Evolutionary conservation across 2,888 invertebrate species (phyloP).

Genomic region (Prosapia bicincta): DNA sequence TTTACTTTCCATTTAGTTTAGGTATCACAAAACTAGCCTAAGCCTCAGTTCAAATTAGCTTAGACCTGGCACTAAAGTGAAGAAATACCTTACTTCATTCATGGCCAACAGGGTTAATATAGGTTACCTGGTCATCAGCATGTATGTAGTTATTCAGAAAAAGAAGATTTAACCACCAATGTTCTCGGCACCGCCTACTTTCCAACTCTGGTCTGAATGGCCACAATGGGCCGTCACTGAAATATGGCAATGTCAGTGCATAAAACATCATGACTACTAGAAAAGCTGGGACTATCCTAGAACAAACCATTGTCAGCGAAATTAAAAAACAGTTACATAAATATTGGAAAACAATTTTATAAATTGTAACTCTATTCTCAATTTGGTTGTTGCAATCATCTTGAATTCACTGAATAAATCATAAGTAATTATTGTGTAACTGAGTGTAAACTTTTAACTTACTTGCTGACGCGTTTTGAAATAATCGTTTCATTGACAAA

Average conservation of each 20-base stretch:
- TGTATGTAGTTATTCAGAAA: constrained; percentile 41
- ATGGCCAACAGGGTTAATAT: background rate
- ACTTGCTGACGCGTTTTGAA: too few species aligned
- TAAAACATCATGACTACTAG: constrained; percentile 37
- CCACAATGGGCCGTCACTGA: constrained; percentile 31
- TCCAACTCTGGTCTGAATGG: constrained; percentile 29
- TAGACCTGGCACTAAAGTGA: too few species aligned
- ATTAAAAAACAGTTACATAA: background rate
- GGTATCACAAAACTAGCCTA: too few species aligned
- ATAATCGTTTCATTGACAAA: too few species aligned
- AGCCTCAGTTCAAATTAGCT: too few species aligned
- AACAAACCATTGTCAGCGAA: background rate
- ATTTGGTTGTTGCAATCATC: too few species aligned
- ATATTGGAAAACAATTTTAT: background rate
- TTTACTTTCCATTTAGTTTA: too few species aligned
- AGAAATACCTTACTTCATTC: too few species aligned
- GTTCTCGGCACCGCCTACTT: constrained; percentile 30
- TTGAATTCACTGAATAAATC: too few species aligned
- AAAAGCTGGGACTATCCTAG: constrained; percentile 40
- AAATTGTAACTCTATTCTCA: too few species aligned
- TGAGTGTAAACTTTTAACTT: too few species aligned
- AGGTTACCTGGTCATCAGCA: constrained; percentile 34
- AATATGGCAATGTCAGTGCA: constrained; percentile 35
- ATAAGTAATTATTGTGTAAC: too few species aligned
- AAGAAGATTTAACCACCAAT: constrained; percentile 42